These are phyloP conservation scores for mouse (Mus musculus) DNA, from an alignment of 2,113 vertebrate species.

Conservation along the genomic window DNA sequence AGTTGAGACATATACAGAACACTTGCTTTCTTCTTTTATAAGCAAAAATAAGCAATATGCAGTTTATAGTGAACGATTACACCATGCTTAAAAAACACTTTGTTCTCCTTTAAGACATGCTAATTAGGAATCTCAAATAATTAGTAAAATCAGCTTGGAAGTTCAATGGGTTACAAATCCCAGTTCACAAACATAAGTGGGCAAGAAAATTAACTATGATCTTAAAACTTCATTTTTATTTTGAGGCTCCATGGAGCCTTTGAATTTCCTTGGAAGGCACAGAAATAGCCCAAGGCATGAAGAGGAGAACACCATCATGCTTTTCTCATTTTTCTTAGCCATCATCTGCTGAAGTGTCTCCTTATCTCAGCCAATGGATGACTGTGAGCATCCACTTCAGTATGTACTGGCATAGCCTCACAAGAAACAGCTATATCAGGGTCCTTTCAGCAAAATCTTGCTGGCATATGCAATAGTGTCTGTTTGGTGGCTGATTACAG, in stretches of 20 bases:
- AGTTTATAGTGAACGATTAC: constrained; percentile 28
- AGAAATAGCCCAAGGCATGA: neutral
- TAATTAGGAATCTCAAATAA: constrained; percentile 42
- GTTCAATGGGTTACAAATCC: constrained; percentile 15
- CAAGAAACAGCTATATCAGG: too few relatives aligned
- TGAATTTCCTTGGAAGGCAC: neutral
- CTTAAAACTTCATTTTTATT: neutral
- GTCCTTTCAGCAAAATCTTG: too few relatives aligned
- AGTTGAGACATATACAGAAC: constrained; percentile 36
- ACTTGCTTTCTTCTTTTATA: constrained; percentile 57
- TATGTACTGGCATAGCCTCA: too few relatives aligned
- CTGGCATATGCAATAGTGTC: too few relatives aligned
- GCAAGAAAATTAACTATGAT: constrained; percentile 40
- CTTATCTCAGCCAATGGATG: neutral
- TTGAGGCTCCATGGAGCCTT: constrained; percentile 12
- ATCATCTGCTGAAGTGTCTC: neutral
- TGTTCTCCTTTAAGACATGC: neutral
- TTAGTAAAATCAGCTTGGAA: constrained; percentile 19
- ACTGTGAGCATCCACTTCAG: too few relatives aligned
- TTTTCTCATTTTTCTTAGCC: neutral
- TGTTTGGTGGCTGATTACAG: too few relatives aligned
- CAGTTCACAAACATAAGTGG: neutral
- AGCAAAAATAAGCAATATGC: constrained; percentile 15
- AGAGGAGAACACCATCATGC: neutral
- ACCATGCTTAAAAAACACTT: neutral